Evolutionary conservation across 2,888 invertebrate species (phyloP).

Genomic region (Seira musarum): DNA sequence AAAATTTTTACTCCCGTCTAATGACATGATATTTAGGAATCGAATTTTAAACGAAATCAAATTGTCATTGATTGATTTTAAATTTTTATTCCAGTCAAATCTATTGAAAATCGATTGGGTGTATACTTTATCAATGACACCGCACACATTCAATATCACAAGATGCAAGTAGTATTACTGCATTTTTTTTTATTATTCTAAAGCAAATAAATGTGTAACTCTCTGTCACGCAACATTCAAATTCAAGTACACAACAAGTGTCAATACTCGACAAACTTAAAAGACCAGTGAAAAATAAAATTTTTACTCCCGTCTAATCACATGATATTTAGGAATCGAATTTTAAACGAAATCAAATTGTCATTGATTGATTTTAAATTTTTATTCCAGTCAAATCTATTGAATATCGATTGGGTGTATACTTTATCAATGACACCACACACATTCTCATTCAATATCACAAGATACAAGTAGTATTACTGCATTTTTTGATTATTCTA

Average conservation of each 20-base stretch:
- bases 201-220: conserved; percentile 13
- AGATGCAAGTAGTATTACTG: not conserved
- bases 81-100: conserved; percentile 13
- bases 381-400: not conserved
- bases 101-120: not conserved
- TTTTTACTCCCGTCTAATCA: too few relatives aligned
- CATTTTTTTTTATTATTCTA: not conserved
- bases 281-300: too few relatives aligned
- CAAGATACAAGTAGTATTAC: not conserved
- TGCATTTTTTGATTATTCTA: not conserved
- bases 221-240: not conserved
- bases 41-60: not conserved
- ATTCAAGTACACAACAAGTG: not conserved
- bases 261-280: conserved; percentile 19
- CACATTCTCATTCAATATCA: not conserved
- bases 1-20: not conserved
- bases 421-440: not conserved
- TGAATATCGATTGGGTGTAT: not conserved
- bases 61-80: conserved; percentile 26
- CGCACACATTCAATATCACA: not conserved
- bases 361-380: conserved; percentile 28
- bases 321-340: too few relatives aligned
- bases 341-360: too few relatives aligned
- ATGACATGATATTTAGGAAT: not conserved
- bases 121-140: not conserved